Evolutionary conservation across 2,797 vertebrate genomes (phyloP).

Genomic region (Nyctalus aviator): DNA sequence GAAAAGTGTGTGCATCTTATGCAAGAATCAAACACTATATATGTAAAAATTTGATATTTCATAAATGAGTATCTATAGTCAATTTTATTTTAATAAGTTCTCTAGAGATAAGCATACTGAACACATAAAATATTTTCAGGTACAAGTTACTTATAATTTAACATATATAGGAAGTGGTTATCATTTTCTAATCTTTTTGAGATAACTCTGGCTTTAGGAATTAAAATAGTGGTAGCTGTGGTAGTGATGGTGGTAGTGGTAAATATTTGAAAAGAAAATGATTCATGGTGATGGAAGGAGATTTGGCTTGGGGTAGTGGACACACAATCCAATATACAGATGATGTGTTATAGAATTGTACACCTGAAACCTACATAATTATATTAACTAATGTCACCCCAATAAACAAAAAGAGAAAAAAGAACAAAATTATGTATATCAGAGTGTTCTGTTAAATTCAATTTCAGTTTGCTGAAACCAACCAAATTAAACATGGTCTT

Average conservation of each 20-base stretch:
- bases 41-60: not conserved
- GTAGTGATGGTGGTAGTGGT: not conserved
- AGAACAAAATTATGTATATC: not conserved
- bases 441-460: not conserved
- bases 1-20: not conserved
- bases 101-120: not conserved
- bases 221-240: not conserved
- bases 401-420: not conserved
- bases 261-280: slow-evolving; percentile 31
- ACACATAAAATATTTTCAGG: not conserved
- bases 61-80: not conserved
- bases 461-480: slow-evolving; percentile 40
- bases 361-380: not conserved
- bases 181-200: not conserved
- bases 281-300: not conserved
- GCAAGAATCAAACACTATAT: not conserved
- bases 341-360: not conserved
- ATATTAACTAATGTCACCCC: not conserved
- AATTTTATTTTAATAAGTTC: not conserved
- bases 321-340: not conserved
- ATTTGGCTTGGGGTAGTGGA: not conserved
- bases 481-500: not conserved
- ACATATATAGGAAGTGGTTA: not conserved
- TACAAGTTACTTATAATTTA: not conserved
- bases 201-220: not conserved